Base-by-base conservation (phyloP, 1,140 invertebrate species). In the Heliconius hermathena region DNA sequence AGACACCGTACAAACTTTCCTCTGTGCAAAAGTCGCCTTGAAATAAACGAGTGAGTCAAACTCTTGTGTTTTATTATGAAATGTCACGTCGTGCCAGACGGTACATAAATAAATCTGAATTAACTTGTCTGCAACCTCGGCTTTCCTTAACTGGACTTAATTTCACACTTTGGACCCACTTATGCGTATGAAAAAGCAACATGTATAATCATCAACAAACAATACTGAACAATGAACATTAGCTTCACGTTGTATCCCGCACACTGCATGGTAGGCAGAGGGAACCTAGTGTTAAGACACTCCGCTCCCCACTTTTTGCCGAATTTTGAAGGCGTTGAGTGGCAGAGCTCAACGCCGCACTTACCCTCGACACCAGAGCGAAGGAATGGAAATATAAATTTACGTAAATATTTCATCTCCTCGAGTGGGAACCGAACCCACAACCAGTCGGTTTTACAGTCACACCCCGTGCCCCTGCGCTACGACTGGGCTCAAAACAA, bases 101-200 rank as follows among this genome's bases (percentile, higher is more conserved):
- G 87, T 90, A 91, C 91, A 93, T 92, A 93, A 94, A 93, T 93
- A 94, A 92, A 81, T 88, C 85, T 87, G 88, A 93, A 93, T 94
- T 93, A 92, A 90, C 89, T 93, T 86, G 91, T 94, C 90, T 93
- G 90, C 86, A 90, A 92, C 90, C 90, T 90, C 85, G 89, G 88
- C 71, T 85, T 82, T 83, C 73, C 80, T 84, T 84, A 20, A 72
- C 71, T 72, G 33, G 16, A 8, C 71, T 72, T 84, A 22, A 60
- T 26, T 66, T 66, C 22, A 66, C 22, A 66, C 60, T 20, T 60
- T 60, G 54, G 54, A 11, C 8, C 8, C n/a, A n/a, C 0, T 57
- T 22, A 22, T 57, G 18, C n/a, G 8, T 57, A 3, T 60, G 22
- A 22, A 22, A n/a, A 22, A 46, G 13, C 13, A 46, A 46, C 13